Percentiles rank a stretch among this genome's conserved stretches.
Conservation (phyloP, 1,140 invertebrate genomes). For the Tribolium castaneum region DNA sequence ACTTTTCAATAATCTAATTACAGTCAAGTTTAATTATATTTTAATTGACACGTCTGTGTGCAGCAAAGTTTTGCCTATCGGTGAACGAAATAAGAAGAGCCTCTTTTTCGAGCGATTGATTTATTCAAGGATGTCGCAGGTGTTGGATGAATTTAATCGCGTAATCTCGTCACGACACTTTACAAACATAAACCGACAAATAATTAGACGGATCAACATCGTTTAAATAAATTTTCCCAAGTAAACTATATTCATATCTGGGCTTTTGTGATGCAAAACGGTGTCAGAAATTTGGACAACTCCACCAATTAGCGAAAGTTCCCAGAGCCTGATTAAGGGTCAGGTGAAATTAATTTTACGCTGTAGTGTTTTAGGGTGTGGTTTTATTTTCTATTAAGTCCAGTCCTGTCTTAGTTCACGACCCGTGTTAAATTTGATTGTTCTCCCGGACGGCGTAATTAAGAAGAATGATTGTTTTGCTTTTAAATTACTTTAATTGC, state of each 20-base stretch:
- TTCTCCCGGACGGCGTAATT: conserved; percentile 4
- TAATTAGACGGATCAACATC: neutral
- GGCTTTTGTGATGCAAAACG: neutral
- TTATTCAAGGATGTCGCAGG: conserved; percentile 12
- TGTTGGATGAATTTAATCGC: conserved; percentile 30
- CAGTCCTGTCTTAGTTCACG: neutral
- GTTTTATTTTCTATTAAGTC: conserved; percentile 23
- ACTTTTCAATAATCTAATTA: conserved; percentile 16
- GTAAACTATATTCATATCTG: neutral
- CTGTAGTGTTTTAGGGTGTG: neutral
- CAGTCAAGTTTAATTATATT: conserved; percentile 18
- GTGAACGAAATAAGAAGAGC: neutral
- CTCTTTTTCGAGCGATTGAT: conserved; percentile 8
- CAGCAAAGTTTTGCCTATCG: neutral
- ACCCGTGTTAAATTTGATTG: conserved; percentile 23
- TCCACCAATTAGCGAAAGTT: conserved; percentile 19
- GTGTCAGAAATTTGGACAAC: no score
- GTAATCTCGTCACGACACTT: conserved; percentile 21
- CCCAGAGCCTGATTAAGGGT: conserved; percentile 11
- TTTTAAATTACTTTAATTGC: neutral
- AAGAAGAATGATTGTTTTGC: neutral
- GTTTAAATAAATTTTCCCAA: no score
- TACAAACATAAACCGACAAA: neutral
- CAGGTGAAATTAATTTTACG: conserved; percentile 29
- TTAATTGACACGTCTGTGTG: neutral